These are phyloP conservation scores for Cassiopea andromeda DNA, from an alignment of 30 jellyfish, hydroid and myxozoan genomes.

Conservation along the genomic window DNA sequence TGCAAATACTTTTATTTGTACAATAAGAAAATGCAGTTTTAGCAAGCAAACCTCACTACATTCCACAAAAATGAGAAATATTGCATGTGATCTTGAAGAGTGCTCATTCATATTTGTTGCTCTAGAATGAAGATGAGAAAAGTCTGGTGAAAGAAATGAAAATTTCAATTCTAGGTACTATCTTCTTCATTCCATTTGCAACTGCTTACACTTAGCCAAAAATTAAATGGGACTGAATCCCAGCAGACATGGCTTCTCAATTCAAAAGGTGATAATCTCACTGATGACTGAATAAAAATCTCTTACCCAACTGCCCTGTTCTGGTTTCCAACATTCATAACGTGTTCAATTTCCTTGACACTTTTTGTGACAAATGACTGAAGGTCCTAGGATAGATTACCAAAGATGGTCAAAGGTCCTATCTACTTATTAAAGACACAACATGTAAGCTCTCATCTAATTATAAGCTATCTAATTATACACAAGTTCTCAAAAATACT, in stretches of 20 bases:
- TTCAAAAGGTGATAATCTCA: background rate
- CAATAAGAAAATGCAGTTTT: background rate
- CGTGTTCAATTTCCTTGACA: constrained; percentile 97
- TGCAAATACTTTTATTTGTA: no score
- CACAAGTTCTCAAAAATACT: no score
- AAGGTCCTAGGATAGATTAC: constrained; percentile 69
- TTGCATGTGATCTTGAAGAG: constrained; percentile 98
- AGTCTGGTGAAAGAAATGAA: background rate
- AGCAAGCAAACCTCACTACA: constrained; percentile 87
- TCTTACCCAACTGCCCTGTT: constrained; percentile 97
- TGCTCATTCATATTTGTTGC: constrained; percentile 98
- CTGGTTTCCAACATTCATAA: constrained; percentile 97
- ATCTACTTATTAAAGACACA: no score
- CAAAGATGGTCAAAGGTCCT: no score
- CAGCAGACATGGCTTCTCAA: no score
- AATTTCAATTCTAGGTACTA: no score
- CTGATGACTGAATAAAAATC: background rate
- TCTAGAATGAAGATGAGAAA: constrained; percentile 34
- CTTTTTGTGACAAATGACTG: constrained; percentile 98
- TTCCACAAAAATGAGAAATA: constrained; percentile 90
- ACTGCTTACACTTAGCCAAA: no score
- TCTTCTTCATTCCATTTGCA: no score
- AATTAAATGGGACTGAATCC: no score
- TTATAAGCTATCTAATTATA: no score
- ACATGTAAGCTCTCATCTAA: no score